These are phyloP conservation scores for Luperina nickerlii DNA, from an alignment of 2,888 invertebrate genomes.

Conservation along the genomic window DNA sequence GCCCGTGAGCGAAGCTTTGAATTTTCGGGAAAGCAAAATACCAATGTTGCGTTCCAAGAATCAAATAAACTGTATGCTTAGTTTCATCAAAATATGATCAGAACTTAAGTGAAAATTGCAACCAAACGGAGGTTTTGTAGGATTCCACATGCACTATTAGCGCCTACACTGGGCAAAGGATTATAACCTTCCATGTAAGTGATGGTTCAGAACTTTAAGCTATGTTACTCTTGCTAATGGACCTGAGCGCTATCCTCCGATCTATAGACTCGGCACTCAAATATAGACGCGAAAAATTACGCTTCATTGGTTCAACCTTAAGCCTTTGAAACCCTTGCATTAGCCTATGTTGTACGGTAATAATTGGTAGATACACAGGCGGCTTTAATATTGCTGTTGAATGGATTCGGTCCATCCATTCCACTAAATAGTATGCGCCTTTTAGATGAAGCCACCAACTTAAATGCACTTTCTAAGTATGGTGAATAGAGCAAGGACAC, in stretches of 20 bases:
- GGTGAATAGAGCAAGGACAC: background rate
- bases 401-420: background rate
- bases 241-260: constrained; percentile 20
- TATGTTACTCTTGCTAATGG: constrained; percentile 40
- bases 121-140: background rate
- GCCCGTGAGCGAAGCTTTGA: too few relatives aligned
- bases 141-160: background rate
- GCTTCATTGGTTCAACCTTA: constrained; percentile 16
- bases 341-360: background rate
- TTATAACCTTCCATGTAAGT: constrained; percentile 29
- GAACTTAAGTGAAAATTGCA: background rate
- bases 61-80: too few relatives aligned
- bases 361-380: background rate
- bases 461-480: background rate
- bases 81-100: background rate
- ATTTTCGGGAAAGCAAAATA: background rate
- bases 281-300: constrained; percentile 25
- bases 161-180: constrained; percentile 5
- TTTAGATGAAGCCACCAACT: background rate
- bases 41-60: background rate
- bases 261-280: background rate
- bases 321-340: constrained; percentile 22
- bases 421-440: background rate
- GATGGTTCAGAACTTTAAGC: constrained; percentile 30
- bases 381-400: background rate